phyloP scores from a whole-genome alignment of 23 tunicate genomes.

The Styela clava region DNA sequence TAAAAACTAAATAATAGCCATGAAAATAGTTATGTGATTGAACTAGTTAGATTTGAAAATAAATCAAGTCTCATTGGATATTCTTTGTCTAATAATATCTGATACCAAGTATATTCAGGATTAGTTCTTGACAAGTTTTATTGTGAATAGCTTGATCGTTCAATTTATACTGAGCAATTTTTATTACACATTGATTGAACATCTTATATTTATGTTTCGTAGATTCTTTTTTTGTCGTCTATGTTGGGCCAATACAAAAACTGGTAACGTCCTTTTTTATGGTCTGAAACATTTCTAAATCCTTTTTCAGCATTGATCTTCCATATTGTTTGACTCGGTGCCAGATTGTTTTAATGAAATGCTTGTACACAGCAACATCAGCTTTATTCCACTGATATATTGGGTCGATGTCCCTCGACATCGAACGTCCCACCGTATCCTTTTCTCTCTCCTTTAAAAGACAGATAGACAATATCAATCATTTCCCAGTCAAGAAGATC shows the following conservation, averaged over 20 bases:
- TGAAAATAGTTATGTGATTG: neutral
- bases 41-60: neutral
- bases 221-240: neutral
- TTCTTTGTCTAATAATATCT: neutral
- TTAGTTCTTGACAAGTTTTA: slow-evolving; percentile 26
- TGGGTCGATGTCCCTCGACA: neutral
- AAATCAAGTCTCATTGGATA: neutral
- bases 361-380: slow-evolving; percentile 36
- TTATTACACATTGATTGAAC: slow-evolving; percentile 52
- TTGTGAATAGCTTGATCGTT: slow-evolving; percentile 30
- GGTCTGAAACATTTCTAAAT: slow-evolving; percentile 26
- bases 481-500: slow-evolving; percentile 53
- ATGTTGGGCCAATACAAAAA: slow-evolving; percentile 39
- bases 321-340: slow-evolving; percentile 53
- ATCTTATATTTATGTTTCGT: slow-evolving; percentile 18
- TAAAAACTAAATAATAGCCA: too few relatives aligned
- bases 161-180: slow-evolving; percentile 51
- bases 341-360: slow-evolving; percentile 73
- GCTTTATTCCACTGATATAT: slow-evolving; percentile 60
- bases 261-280: slow-evolving; percentile 24
- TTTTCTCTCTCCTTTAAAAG: slow-evolving; percentile 38
- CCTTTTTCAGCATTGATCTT: slow-evolving; percentile 28
- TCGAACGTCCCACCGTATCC: neutral
- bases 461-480: slow-evolving; percentile 40
- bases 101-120: slow-evolving; percentile 54